A percentile compares a stretch with the other conserved stretches of the same genome.
Conservation (phyloP, 2,797 vertebrate genomes). For the Lateolabrax maculatus region DNA sequence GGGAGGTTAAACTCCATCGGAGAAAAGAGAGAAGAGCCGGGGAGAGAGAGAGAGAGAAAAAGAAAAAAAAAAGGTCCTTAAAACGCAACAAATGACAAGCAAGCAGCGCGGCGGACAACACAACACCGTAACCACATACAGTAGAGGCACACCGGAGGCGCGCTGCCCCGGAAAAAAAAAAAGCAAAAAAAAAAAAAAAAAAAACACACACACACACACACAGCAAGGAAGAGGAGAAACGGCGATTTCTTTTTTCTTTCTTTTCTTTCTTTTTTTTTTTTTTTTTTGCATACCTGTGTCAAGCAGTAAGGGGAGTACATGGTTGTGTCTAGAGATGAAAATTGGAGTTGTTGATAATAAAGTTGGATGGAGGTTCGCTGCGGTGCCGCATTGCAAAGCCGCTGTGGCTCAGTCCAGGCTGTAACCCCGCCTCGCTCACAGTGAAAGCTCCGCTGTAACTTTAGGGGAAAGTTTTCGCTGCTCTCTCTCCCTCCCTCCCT, state of each 20-base stretch:
- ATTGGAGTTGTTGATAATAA: slow-evolving; percentile 77
- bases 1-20: slow-evolving; percentile 60
- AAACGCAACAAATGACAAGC: slow-evolving; percentile 78
- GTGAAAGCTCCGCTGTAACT: slow-evolving; percentile 92
- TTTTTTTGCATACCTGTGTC: slow-evolving; percentile 91
- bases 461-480: slow-evolving; percentile 85
- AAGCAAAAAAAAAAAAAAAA: no score
- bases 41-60: slow-evolving; percentile 41
- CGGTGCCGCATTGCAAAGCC: slow-evolving; percentile 87
- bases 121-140: slow-evolving; percentile 47
- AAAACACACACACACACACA: no score
- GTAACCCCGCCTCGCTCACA: slow-evolving; percentile 93
- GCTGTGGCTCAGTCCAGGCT: slow-evolving; percentile 87
- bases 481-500: slow-evolving; percentile 65
- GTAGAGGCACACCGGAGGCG: slow-evolving; percentile 52
- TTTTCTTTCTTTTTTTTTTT: no score
- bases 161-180: slow-evolving; percentile 50
- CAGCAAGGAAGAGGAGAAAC: slow-evolving; percentile 16
- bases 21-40: slow-evolving; percentile 67
- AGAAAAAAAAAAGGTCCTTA: slow-evolving; percentile 64
- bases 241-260: slow-evolving; percentile 9
- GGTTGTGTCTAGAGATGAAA: slow-evolving; percentile 84
- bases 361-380: slow-evolving; percentile 88
- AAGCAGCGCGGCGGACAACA: slow-evolving; percentile 45
- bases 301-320: slow-evolving; percentile 98